Conservation (phyloP, 2,113 vertebrate genomes). For the Natator depressus region DNA sequence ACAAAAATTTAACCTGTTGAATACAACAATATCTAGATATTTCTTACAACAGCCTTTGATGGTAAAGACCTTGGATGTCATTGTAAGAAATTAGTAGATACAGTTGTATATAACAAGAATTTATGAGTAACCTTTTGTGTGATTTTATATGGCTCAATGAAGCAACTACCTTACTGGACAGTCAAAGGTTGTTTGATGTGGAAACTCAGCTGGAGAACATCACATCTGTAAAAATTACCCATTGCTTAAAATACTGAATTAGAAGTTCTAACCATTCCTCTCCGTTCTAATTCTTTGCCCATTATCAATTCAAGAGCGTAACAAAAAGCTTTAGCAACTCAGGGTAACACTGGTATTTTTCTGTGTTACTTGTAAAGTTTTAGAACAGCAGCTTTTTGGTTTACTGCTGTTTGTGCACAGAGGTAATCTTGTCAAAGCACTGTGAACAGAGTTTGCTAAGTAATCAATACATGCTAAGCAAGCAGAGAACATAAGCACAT, state of each 20-base stretch:
- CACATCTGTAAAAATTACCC: neutral
- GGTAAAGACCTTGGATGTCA: neutral
- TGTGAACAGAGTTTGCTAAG: neutral
- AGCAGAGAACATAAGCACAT: neutral
- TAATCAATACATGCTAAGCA: conserved; percentile 43
- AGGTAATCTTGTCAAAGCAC: neutral
- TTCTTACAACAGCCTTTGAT: neutral
- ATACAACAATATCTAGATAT: neutral
- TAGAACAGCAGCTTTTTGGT: neutral
- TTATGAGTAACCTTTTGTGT: neutral
- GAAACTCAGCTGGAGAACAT: neutral
- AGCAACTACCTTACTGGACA: neutral
- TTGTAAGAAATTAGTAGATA: neutral
- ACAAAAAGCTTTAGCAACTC: neutral
- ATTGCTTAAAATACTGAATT: neutral
- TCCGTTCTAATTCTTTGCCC: neutral
- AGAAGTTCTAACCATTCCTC: neutral
- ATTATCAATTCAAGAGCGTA: neutral
- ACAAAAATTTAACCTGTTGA: neutral
- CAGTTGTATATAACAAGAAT: neutral
- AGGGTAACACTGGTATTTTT: neutral
- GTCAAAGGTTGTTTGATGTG: fast-evolving
- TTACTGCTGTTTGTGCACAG: neutral
- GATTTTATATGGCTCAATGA: neutral
- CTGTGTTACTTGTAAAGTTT: neutral